Base-by-base conservation (phyloP, 2,888 invertebrate genomes). In the Megaustenia siamemsis region DNA sequence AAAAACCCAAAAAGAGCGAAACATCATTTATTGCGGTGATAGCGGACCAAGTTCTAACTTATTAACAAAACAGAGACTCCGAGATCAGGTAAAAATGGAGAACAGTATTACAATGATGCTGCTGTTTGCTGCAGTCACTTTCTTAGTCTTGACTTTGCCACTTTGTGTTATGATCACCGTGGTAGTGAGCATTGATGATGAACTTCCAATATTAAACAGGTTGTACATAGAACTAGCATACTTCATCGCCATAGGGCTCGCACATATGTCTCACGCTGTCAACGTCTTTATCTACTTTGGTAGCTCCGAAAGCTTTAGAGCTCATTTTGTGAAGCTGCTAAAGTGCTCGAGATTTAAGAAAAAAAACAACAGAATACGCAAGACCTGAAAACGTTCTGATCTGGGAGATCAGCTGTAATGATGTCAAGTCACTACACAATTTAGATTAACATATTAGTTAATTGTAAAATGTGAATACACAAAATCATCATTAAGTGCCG, bases 281-380 rank as follows among this genome's bases (percentile, higher is more conserved):
- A 78, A 78, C 32, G 63, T 60, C 24, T 78, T 63, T 15, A 63
- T 78, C 43, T 78, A 78, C 66, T 63, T 78, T 32, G 5, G 63
- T 28, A 63, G 43, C 10, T 8, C 63, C 2, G 32, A 40, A 3
- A 38, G 45, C 15, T 78, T 78, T 60, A 60, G 78, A 40, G 4
- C 1, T 8, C 6, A 78, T 38, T 21, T 78, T 24, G 8, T 63
- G 0, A 15, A 53, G 24, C 56, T 76, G 32, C 15, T 76, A 4
- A 18, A 40, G 24, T 69, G 69, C 40, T 69, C 40, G 21, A 18
- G 21, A 35, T 68, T 35, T 12, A 15, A 68, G 18, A 38, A 8
- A 12, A 35, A 38, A 68, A 18, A 56, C 56, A 56, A 5, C n/a
- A 6, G 21, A 10, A 56, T 56, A n/a, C 21, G 56, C 21, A n/a